A percentile compares a stretch with the other conserved stretches of the same genome.
phyloP scores from a whole-genome alignment of 2,113 vertebrate species.

The mouse (Mus musculus) region DNA sequence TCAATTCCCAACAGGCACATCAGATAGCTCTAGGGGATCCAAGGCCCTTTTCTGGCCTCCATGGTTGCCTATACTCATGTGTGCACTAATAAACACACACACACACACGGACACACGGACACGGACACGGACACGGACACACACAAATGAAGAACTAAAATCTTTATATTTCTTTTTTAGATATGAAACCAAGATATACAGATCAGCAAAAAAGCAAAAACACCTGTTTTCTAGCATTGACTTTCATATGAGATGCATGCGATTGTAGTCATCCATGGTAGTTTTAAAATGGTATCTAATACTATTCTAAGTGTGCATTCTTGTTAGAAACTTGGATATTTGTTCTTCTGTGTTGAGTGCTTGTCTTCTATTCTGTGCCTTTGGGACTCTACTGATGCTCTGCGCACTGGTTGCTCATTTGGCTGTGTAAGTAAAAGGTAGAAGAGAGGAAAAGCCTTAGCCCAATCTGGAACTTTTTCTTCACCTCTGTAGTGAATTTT shows the following conservation, averaged over 20 bases:
- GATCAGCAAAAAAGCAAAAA: background rate
- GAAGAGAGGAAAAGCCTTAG: background rate
- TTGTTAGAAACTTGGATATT: slow-evolving; percentile 19
- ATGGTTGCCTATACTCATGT: background rate
- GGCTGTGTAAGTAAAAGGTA: background rate
- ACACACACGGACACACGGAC: background rate
- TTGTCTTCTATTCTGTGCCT: background rate
- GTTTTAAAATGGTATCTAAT: background rate
- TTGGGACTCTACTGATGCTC: background rate
- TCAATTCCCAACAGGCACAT: background rate
- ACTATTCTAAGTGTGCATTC: slow-evolving; percentile 11
- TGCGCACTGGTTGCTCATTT: background rate
- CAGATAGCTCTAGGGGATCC: background rate
- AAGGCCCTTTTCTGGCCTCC: background rate
- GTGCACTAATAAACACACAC: background rate
- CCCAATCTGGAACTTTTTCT: background rate
- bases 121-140: background rate
- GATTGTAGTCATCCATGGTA: background rate
- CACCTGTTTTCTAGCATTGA: background rate
- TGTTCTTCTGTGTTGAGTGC: background rate
- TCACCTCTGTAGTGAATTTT: background rate
- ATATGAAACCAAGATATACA: background rate
- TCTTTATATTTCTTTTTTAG: background rate
- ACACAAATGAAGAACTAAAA: background rate
- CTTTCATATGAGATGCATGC: background rate